These are phyloP conservation scores for Coenobita brevimanus DNA, from an alignment of 1,140 invertebrate genomes.

Conservation along the genomic window DNA sequence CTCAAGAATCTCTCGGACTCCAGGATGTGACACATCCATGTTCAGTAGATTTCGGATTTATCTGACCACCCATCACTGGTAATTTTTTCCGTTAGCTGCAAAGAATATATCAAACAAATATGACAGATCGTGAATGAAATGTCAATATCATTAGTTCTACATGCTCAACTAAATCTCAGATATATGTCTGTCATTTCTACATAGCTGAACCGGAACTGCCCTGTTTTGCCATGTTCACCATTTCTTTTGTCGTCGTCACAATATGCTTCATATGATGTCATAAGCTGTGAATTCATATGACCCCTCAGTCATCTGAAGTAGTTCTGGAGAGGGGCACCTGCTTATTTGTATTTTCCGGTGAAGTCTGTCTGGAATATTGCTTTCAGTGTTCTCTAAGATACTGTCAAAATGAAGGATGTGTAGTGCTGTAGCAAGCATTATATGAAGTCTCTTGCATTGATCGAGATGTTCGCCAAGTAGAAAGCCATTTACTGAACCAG, in stretches of 20 bases:
- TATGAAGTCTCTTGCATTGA: slow-evolving; percentile 28
- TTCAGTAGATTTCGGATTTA: slow-evolving; percentile 1
- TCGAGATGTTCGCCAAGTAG: background rate
- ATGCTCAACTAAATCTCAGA: background rate
- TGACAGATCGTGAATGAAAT: background rate
- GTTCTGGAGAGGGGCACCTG: background rate
- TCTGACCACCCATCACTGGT: background rate
- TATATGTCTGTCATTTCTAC: background rate
- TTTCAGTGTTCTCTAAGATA: background rate
- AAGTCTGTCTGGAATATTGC: background rate
- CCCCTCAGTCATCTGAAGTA: too few relatives aligned
- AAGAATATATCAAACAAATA: background rate
- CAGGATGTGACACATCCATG: background rate
- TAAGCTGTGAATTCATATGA: background rate
- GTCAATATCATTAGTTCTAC: background rate
- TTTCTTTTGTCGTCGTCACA: background rate
- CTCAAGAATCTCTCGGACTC: background rate
- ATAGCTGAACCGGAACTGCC: slow-evolving; percentile 11
- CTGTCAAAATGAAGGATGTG: background rate
- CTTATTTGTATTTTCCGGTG: too few relatives aligned
- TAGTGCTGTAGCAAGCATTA: background rate
- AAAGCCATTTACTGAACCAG: background rate
- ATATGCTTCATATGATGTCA: background rate
- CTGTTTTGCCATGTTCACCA: background rate
- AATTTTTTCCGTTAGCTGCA: background rate